Evolutionary conservation across 2,888 invertebrate genomes (phyloP), one percentile per base, ranked within the genome.

Genomic region (Eupelmus urozonus): DNA sequence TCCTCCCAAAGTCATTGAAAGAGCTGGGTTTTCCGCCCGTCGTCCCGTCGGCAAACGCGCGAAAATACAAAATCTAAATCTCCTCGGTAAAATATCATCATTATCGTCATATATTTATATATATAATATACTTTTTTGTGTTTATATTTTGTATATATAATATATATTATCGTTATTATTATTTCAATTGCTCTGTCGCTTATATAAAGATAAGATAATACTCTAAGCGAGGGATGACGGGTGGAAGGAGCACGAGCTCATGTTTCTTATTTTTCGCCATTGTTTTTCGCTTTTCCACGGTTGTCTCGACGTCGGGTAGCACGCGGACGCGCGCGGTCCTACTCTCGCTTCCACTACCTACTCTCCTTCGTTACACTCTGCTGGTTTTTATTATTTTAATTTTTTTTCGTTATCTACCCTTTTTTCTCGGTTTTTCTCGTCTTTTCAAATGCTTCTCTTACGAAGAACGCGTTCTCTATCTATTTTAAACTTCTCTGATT

Each of bases 31-130:
- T 72, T 82, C 85, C 84, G 83, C 84, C 85, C 83, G 83, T 80
- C 87, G 82, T 84, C 84, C 85, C 84, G 53, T 83, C 86, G 84
- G 80, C 84, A 85, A 53, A 86, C 85, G 83, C 85, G 86, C 84
- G 84, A 85, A 84, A 88, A 88, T 88, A 89, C 87, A 89, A 88
- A 88, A 88, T 88, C 87, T 88, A 88, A 87, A 86, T 88, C 84
- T 87, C 83, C 83, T 85, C 87, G 86, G 87, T 86, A 88, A 88
- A 88, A 87, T 87, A 88, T 87, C 84, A 84, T 85, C 80, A 67
- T n/a, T n/a, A n/a, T 84, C 80, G 81, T 83, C 82, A 75, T 80
- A 75, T 82, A 80, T 82, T 25, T 67, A 75, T 79, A 81, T 78
- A 79, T 69, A 81, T 81, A 69, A 65, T 69, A 76, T 76, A 65